Base-by-base conservation (phyloP, 2,113 vertebrate species). In the Meles meles region DNA sequence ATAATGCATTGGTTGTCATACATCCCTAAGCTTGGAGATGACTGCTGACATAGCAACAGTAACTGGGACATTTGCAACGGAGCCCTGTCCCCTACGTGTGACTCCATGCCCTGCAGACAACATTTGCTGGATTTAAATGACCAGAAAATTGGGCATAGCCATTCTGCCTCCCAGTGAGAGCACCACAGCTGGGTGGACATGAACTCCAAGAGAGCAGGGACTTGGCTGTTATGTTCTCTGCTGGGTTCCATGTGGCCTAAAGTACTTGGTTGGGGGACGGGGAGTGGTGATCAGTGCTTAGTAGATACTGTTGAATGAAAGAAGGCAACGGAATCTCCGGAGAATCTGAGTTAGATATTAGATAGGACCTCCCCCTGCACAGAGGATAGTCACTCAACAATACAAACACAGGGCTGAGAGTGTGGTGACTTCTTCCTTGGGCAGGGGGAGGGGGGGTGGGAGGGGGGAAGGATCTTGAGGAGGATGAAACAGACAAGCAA, bases 141-240 rank as follows among this genome's bases (percentile, higher is more conserved):
- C 63, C 82, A 96, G 86, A 76, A 83, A 52, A 93, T 63, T n/a
- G 49, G 83, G n/a, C 27, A 44, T 29, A 67, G 88, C 29, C 92
- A 49, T 57, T 59, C 15, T 13, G 44, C 37, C 77, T 77, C 52
- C 47, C 11, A 7, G 27, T 17, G 85, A 93, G 39, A 87, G 82
- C 3, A 17, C 42, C 76, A 9, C 31, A 69, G 49, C 69, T 0
- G 0, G 8, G 72, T 20, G 49, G 85, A 59, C 47, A 11, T 11
- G 79, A 84, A 72, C 65, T 49, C 39, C 57, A n/a, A 49, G 17
- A 79, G 7, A 86, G 59, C 71, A 77, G n/a, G 21, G 39, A 83
- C 61, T 47, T 88, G 10, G 69, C 42, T 63, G 44, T 65, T 39
- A 1, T 14, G 6, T 21, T 86, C 65, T 42, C 84, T 49, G 92